These are phyloP conservation scores for Branchipolynoe longqiensis DNA, from an alignment of 2,888 invertebrate genomes.

Conservation along the genomic window DNA sequence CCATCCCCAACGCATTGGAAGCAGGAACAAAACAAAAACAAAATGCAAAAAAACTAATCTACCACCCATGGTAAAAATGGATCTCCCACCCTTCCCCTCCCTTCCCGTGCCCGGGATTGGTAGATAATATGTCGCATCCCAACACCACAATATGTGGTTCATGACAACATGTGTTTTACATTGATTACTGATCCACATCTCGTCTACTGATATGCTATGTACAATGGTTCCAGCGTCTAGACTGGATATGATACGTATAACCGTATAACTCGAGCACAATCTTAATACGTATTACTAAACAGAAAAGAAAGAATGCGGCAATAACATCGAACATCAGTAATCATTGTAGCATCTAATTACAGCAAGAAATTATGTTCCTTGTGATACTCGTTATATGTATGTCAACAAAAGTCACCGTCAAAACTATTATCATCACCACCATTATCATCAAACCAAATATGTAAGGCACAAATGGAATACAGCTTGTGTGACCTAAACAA, in stretches of 20 bases:
- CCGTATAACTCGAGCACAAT: conserved; percentile 1
- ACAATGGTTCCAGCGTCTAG: conserved; percentile 45
- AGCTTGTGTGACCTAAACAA: conserved; percentile 23
- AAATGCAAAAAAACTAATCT: conserved; percentile 24
- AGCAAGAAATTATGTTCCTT: too few relatives aligned
- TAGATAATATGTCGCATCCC: too few relatives aligned
- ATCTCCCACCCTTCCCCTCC: not conserved
- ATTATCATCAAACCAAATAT: conserved; percentile 1
- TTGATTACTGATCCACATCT: not conserved
- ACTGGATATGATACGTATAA: conserved; percentile 14
- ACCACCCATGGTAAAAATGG: conserved; percentile 31
- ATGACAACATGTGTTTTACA: not conserved
- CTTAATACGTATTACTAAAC: not conserved
- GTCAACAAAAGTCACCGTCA: conserved; percentile 5
- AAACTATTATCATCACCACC: too few relatives aligned
- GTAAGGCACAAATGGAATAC: conserved; percentile 43
- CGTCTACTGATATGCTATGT: conserved; percentile 49
- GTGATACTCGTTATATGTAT: too few relatives aligned
- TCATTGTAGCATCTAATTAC: not conserved
- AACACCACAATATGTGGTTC: too few relatives aligned
- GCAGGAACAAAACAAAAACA: conserved; percentile 31
- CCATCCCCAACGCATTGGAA: conserved; percentile 12
- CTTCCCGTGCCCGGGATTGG: too few relatives aligned
- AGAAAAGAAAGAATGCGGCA: not conserved
- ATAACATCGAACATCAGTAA: not conserved